A percentile compares a stretch with the other conserved stretches of the same genome.
These are phyloP conservation scores for Itoplectis maculator DNA, from an alignment of 2,888 invertebrate genomes.

Conservation along the genomic window DNA sequence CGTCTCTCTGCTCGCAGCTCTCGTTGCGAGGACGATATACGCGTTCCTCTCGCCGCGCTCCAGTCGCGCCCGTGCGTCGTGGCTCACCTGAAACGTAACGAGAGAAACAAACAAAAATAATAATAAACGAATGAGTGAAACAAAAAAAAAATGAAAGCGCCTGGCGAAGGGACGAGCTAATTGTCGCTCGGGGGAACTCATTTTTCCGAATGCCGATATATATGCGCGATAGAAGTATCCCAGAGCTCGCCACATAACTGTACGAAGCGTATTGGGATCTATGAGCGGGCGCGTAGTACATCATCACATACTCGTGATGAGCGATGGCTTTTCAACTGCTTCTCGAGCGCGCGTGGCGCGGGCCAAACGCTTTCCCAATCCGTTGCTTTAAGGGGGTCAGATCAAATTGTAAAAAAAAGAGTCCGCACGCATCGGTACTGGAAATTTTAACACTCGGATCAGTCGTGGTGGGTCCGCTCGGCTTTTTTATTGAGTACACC, in stretches of 20 bases:
- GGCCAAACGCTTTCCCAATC: constrained; percentile 8
- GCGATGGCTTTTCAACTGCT: constrained; percentile 5
- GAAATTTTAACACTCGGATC: no score
- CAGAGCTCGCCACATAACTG: neutral
- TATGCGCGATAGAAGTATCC: constrained; percentile 10
- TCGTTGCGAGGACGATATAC: constrained; percentile 49
- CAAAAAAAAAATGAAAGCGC: constrained; percentile 66
- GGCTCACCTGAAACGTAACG: constrained; percentile 56
- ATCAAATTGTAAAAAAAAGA: neutral
- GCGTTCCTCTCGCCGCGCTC: constrained; percentile 65
- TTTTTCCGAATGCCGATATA: constrained; percentile 74
- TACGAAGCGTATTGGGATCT: constrained; percentile 6
- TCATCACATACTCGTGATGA: constrained; percentile 3
- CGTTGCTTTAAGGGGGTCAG: no score
- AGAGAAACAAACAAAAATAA: constrained; percentile 25
- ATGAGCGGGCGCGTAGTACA: neutral
- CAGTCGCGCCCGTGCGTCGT: no score
- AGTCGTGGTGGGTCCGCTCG: no score
- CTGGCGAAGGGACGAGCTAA: constrained; percentile 71
- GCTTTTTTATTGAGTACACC: no score
- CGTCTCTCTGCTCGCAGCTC: constrained; percentile 46
- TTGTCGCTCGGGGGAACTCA: constrained; percentile 80
- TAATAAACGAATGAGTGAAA: no score
- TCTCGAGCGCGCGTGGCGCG: neutral
- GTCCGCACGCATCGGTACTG: no score